Percentiles rank a stretch among this genome's conserved stretches.
Evolutionary conservation across 2,888 invertebrate genomes (phyloP).

Genomic region (Entomobrya proxima): DNA sequence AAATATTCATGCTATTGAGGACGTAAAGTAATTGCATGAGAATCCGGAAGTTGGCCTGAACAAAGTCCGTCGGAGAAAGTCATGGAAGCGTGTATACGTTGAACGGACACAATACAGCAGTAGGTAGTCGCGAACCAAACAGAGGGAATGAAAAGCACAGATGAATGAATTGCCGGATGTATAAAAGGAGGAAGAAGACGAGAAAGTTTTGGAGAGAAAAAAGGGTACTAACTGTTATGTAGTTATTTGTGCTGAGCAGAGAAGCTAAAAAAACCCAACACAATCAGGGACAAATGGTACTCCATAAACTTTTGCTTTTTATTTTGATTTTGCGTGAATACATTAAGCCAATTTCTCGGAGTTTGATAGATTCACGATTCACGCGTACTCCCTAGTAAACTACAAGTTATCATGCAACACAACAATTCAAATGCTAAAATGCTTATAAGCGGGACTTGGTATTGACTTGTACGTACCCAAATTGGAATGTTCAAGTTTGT

Average conservation of each 20-base stretch:
- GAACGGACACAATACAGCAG: not conserved
- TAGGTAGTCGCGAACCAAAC: not conserved
- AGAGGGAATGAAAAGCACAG: not conserved
- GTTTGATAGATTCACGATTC: slow-evolving; percentile 15
- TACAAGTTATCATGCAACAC: slow-evolving; percentile 10
- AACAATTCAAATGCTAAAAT: not conserved
- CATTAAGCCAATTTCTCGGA: not conserved
- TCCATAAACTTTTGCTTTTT: not conserved
- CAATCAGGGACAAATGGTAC: too few species aligned
- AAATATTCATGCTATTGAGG: too few species aligned
- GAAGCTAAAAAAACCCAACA: not conserved
- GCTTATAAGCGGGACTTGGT: not conserved
- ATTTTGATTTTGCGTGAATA: slow-evolving; percentile 11
- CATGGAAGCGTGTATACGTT: not conserved
- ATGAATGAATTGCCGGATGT: slow-evolving; percentile 20
- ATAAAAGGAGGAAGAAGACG: not conserved
- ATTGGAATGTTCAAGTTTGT: too few species aligned
- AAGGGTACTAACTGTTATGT: not conserved
- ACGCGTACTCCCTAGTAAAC: not conserved
- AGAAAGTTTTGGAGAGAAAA: not conserved
- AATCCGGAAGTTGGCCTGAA: slow-evolving; percentile 28
- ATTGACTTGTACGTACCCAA: not conserved
- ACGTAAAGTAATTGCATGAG: slow-evolving; percentile 4
- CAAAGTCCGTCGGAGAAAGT: not conserved
- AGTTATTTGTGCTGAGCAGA: not conserved